Conservation (phyloP, 2,888 invertebrate species). For the Idaea aversata region DNA sequence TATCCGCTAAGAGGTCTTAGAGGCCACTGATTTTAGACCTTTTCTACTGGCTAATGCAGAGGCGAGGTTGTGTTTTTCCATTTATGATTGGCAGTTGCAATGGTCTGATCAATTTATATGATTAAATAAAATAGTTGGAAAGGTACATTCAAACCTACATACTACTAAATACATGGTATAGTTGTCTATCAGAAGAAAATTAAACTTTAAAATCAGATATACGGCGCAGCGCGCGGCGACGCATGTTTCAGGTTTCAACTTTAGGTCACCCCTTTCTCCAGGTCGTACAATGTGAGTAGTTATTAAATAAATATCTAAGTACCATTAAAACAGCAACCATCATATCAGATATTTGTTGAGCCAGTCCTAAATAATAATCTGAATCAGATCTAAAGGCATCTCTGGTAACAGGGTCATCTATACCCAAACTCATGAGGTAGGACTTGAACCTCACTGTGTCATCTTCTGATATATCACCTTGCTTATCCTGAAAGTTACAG, state of each 20-base stretch:
- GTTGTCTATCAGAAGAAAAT: too few species aligned
- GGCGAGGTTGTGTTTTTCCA: background rate
- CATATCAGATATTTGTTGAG: constrained; percentile 91
- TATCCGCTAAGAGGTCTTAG: too few species aligned
- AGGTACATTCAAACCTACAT: background rate
- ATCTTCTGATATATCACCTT: constrained; percentile 97
- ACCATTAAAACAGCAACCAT: constrained; percentile 90
- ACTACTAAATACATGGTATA: too few species aligned
- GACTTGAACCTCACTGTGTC: constrained; percentile 98
- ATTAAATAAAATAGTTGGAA: too few species aligned
- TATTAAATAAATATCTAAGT: constrained; percentile 29
- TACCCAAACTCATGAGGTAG: constrained; percentile 97
- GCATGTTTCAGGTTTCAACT: too few species aligned
- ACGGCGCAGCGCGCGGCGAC: too few species aligned
- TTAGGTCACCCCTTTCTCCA: too few species aligned
- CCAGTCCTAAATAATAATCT: constrained; percentile 91
- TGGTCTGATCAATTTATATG: too few species aligned
- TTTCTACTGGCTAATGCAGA: too few species aligned
- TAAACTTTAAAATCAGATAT: too few species aligned
- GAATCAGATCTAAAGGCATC: constrained; percentile 92
- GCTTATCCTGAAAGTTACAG: constrained; percentile 83
- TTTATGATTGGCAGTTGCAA: background rate
- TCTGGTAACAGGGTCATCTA: constrained; percentile 98
- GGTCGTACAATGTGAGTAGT: background rate
- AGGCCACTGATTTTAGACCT: too few species aligned